Conservation (phyloP, 2,888 invertebrate species). For the Rutpela maculata region DNA sequence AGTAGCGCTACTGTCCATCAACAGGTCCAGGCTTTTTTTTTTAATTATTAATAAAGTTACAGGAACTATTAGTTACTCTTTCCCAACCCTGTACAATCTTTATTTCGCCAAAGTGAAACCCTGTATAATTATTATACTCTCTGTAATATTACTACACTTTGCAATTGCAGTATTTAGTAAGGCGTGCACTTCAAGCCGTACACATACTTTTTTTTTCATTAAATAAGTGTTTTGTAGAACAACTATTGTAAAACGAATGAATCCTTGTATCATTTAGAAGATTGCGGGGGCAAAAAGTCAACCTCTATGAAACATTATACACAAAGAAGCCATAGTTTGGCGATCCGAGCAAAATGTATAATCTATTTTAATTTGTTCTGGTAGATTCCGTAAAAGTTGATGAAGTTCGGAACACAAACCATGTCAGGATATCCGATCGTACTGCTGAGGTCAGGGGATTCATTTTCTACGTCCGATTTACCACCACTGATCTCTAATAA, state of each 20-base stretch:
- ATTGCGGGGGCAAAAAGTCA: conserved; percentile 14
- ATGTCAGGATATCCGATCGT: conserved; percentile 32
- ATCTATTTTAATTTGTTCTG: conserved; percentile 36
- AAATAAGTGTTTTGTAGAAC: no score
- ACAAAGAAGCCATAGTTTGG: conserved; percentile 21
- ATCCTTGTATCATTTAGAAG: not conserved
- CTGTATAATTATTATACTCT: no score
- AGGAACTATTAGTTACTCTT: no score
- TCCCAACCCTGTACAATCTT: no score
- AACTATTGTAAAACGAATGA: not conserved
- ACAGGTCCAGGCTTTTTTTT: no score
- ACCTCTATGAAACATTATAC: conserved; percentile 22
- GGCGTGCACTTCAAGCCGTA: no score
- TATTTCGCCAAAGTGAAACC: no score
- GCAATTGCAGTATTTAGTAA: no score
- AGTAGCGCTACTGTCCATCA: no score
- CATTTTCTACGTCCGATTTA: conserved; percentile 19
- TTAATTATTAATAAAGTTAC: no score
- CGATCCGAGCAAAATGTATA: conserved; percentile 31
- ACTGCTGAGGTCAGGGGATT: conserved; percentile 27
- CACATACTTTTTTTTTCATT: no score
- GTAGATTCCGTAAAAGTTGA: conserved; percentile 33
- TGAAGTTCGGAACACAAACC: conserved; percentile 28
- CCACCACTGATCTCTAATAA: conserved; percentile 24
- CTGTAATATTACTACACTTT: no score